Conservation (phyloP, 2,797 vertebrate genomes). For the Gymnothorax reevesii region DNA sequence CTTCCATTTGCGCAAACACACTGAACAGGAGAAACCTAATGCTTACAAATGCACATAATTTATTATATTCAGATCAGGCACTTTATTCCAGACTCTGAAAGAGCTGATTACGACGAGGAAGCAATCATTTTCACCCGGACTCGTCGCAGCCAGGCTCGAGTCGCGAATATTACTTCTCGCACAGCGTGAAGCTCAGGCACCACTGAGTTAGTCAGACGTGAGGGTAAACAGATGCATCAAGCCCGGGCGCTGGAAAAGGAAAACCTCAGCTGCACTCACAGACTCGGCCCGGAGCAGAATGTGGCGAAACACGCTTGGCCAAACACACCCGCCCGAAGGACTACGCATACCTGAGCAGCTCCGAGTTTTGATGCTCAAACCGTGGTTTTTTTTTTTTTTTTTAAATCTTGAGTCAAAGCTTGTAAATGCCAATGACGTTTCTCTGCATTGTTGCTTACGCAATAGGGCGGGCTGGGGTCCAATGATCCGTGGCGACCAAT, state of each 20-base stretch:
- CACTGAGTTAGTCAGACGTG: too few relatives aligned
- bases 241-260: not conserved
- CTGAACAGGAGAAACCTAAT: conserved; percentile 3
- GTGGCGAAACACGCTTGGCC: not conserved
- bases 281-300: conserved; percentile 13
- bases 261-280: not conserved
- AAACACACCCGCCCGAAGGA: not conserved
- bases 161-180: not conserved
- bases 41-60: not conserved
- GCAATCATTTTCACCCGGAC: not conserved
- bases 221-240: conserved; percentile 15
- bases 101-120: not conserved
- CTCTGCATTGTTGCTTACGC: conserved; percentile 64
- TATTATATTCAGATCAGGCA: not conserved
- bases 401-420: conserved; percentile 62
- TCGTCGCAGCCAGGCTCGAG: not conserved
- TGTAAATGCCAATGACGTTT: conserved; percentile 68
- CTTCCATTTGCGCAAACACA: not conserved
- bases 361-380: conserved; percentile 62
- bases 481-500: too few relatives aligned
- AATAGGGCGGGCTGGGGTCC: conserved; percentile 35
- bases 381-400: too few relatives aligned
- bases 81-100: not conserved
- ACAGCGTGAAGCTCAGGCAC: conserved; percentile 4
- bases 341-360: conserved; percentile 35